Evolutionary conservation across 2,888 invertebrate species (phyloP), one percentile per base, ranked within the genome.

Genomic region (Amblyjoppa fuscipennis): DNA sequence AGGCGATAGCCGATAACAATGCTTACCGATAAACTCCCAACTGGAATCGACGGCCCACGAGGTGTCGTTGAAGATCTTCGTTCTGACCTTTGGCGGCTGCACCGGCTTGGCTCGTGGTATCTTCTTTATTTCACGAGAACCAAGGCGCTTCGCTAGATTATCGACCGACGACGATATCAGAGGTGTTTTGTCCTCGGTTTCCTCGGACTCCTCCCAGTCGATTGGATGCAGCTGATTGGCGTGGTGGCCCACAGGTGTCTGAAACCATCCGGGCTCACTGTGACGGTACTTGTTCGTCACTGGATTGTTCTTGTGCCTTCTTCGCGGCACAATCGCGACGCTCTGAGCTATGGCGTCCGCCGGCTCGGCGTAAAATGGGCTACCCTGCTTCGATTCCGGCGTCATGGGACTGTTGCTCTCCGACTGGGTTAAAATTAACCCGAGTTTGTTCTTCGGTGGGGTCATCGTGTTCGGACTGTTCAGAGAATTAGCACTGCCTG

Each of bases 321-420:
- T 91, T 68, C 93, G 90, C 5, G 93, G 89, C 20, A 91, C 90
- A 41, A 93, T 89, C 3, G 91, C 91, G 38, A 87, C 86, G 20
- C 87, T 89, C 92, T 96, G 96, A 91, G 96, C 96, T 80, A 98
- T 95, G 38, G 98, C 96, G 94, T 98, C 98, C 13, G 98, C 98
- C 41, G 98, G 98, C 94, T 98, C 98, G 2, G 98, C 98, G 92
- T 98, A 98, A 92, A 98, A 98, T 0, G 98, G 98, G 93, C 98
- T 98, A 16, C 97, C 97, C 92, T 97, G 97, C 88, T 97, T 97
- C 56, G 93, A 93, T 75, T 94, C 93, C 0, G 94, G 93, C 1
- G 91, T 93, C 87, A 91, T 89, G 3, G 92, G 94, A 80, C 93
- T 94, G 83, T 92, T 94, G 87, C 88, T 93, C 84, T 93, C 93